These are phyloP conservation scores for Cyanoliseus patagonus DNA, from an alignment of 2,113 vertebrate species.

Conservation along the genomic window DNA sequence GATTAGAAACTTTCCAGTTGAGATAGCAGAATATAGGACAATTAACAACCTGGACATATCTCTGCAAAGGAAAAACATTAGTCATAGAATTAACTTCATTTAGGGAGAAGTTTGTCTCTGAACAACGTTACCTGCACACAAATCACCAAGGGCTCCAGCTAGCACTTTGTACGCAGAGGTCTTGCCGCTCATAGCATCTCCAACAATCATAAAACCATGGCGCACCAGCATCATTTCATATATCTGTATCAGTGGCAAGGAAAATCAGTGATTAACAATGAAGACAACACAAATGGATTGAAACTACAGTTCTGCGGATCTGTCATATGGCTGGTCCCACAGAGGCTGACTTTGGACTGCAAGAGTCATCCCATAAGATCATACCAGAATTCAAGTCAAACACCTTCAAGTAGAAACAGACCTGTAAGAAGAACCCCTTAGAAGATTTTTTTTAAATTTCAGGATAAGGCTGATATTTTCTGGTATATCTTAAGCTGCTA, in stretches of 20 bases:
- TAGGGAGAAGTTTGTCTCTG: background rate
- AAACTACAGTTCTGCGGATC: background rate
- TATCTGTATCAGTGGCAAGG: slow-evolving; percentile 73
- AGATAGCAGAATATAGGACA: background rate
- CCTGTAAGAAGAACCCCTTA: background rate
- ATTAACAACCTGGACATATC: background rate
- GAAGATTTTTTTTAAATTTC: background rate
- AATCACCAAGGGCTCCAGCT: slow-evolving; percentile 81
- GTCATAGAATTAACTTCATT: background rate
- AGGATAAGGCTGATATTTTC: background rate
- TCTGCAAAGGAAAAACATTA: background rate
- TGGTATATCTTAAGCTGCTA: background rate
- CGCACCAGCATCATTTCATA: slow-evolving; percentile 97
- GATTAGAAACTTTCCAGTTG: background rate
- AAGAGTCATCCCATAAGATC: background rate
- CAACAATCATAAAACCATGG: slow-evolving; percentile 94
- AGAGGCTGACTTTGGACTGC: background rate
- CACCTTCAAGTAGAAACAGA: background rate
- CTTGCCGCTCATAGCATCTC: slow-evolving; percentile 88
- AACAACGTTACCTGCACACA: slow-evolving; percentile 75
- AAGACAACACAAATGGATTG: background rate
- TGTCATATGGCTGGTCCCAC: background rate
- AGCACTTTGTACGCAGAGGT: slow-evolving; percentile 88
- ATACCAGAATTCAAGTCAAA: background rate
- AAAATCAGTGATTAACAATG: background rate